Evolutionary conservation across 2,797 vertebrate species (phyloP), one percentile per base, ranked within the genome.

Genomic region (Sciaenops ocellatus): DNA sequence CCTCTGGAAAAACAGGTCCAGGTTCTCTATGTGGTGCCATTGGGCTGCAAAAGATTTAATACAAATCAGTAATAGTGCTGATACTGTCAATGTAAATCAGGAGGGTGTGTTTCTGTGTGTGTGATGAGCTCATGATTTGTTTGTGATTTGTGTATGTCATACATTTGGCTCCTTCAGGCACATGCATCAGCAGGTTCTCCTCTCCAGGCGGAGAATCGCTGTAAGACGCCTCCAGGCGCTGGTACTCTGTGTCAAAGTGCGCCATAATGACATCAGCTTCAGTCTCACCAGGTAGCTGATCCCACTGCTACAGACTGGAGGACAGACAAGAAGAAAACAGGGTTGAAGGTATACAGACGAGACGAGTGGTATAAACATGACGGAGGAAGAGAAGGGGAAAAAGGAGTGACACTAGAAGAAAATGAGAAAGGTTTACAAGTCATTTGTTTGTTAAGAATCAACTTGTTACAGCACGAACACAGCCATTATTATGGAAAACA

Each of bases 11-110:
- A 99, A 99, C 79, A 99, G 96, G 87, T 99, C 98, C 90, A 99
- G 94, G 89, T 99, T 99, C 90, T 99, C 98, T 63, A 99, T 99
- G 90, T 99, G 98, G 89, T 99, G 97, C 98, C 98, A 99, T 0
- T 97, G 97, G 80, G 98, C 98, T 99, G 94, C 30, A 90, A 85
- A 69, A 78, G 7, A 87, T 46, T 5, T 1, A 64, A 20, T 38
- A 70, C n/a, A 72, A 24, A 69, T 78, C 55, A 84, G 52, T 41
- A 24, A 48, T 24, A 61, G 38, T 51, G 20, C n/a, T n/a, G 4
- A 16, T 4, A 59, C 3, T 12, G 11, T 26, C 20, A 51, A 3
- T 20, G 34, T 13, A 51, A 55, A 69, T 65, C 1, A 66, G 2
- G 10, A 51, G 6, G 1, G 20, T 26, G 48, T 63, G n/a, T 1